phyloP scores from a whole-genome alignment of 2,113 vertebrate genomes.

The Sorex araneus region DNA sequence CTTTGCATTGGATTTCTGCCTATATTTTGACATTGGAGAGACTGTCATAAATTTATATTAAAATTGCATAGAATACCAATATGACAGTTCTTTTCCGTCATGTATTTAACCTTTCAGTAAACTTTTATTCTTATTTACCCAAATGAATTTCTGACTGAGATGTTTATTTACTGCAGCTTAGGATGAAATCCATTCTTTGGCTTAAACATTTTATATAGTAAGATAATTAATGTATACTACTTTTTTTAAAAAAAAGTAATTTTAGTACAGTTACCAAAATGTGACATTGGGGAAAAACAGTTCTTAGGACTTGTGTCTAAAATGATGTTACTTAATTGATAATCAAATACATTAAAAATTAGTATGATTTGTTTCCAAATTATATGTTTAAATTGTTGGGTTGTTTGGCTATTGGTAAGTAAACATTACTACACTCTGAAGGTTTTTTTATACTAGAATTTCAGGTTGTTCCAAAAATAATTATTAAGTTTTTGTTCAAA shows the following conservation, averaged over 20 bases:
- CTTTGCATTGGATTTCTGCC: neutral
- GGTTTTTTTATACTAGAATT: neutral
- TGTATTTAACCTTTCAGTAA: neutral
- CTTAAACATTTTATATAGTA: neutral
- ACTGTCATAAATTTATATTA: neutral
- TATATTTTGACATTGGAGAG: neutral
- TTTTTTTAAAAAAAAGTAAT: neutral
- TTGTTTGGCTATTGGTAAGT: slow-evolving; percentile 5
- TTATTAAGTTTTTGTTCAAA: neutral
- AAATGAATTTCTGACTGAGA: neutral
- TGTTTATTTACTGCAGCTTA: neutral
- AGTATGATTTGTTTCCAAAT: neutral
- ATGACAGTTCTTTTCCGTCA: neutral
- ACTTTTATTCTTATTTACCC: slow-evolving; percentile 1
- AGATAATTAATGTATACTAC: neutral
- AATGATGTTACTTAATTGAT: neutral
- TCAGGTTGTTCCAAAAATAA: neutral
- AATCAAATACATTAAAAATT: neutral
- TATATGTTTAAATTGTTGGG: neutral
- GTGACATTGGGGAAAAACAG: neutral
- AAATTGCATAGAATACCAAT: neutral
- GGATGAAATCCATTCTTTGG: neutral
- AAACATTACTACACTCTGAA: neutral
- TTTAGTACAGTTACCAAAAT: neutral
- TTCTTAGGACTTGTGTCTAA: neutral